Evolutionary conservation across 1,140 invertebrate genomes (phyloP).

Genomic region (Diabrotica virgifera): DNA sequence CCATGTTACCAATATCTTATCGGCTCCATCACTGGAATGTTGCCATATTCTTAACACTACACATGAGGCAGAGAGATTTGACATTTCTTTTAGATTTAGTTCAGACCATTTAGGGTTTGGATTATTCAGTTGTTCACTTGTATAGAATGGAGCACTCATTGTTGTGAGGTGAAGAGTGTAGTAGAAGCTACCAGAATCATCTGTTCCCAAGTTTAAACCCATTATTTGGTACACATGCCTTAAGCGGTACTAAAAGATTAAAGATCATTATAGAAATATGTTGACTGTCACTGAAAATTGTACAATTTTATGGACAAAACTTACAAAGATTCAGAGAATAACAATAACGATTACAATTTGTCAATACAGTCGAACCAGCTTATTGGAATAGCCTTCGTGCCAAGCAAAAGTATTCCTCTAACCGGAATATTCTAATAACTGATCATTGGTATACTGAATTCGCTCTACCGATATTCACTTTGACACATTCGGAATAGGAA

Average conservation of each 20-base stretch:
- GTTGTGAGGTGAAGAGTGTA: slow-evolving; percentile 75
- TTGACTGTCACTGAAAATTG: no score
- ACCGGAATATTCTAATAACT: no score
- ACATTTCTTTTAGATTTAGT: slow-evolving; percentile 43
- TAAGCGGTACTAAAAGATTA: slow-evolving; percentile 42
- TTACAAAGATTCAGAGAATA: no score
- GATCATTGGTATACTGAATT: no score
- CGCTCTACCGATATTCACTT: no score
- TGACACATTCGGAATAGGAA: no score
- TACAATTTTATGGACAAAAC: no score
- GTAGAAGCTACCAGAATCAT: slow-evolving; percentile 54
- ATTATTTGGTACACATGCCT: slow-evolving; percentile 45
- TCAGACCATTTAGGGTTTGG: slow-evolving; percentile 74
- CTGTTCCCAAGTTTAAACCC: slow-evolving; percentile 39
- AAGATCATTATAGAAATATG: slow-evolving; percentile 2
- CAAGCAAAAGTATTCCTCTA: no score
- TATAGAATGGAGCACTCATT: slow-evolving; percentile 83
- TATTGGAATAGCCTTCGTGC: no score
- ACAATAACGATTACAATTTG: no score
- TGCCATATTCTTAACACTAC: slow-evolving; percentile 61
- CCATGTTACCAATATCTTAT: slow-evolving; percentile 71
- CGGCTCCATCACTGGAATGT: slow-evolving; percentile 42
- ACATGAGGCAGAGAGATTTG: slow-evolving; percentile 40
- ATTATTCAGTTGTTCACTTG: slow-evolving; percentile 74
- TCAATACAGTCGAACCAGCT: no score